Percentiles rank a stretch among this genome's conserved stretches.
Evolutionary conservation across 2,888 invertebrate genomes (phyloP).

Genomic region (Drosophila flavopinicola): DNA sequence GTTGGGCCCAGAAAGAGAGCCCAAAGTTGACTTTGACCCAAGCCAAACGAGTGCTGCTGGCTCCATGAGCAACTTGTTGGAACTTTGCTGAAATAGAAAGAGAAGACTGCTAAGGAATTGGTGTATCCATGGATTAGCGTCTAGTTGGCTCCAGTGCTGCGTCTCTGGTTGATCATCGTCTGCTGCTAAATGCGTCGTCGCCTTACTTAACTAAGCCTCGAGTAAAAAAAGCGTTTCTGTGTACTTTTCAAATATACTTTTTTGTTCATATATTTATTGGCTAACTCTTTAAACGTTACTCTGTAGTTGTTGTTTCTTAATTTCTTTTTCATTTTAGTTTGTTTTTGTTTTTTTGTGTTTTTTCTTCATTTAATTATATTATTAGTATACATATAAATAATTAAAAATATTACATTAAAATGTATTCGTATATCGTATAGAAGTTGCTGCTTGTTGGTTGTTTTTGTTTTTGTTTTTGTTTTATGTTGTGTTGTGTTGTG

Average conservation of each 20-base stretch:
- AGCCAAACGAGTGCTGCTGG: constrained; percentile 6
- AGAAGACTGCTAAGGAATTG: not conserved
- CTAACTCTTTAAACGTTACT: constrained; percentile 81
- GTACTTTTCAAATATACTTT: constrained; percentile 83
- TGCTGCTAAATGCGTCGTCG: constrained; percentile 34
- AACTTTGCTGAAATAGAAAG: constrained; percentile 29
- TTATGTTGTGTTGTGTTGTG: too few relatives aligned
- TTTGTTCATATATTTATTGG: constrained; percentile 83
- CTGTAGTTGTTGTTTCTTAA: constrained; percentile 68
- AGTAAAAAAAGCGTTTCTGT: constrained; percentile 60
- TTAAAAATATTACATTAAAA: constrained; percentile 84
- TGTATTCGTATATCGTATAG: constrained; percentile 83
- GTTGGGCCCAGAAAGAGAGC: not conserved
- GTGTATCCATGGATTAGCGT: constrained; percentile 6
- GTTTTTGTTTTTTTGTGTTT: constrained; percentile 57
- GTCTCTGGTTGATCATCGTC: not conserved
- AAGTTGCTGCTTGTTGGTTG: constrained; percentile 74
- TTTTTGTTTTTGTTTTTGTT: constrained; percentile 39
- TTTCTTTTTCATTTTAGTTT: constrained; percentile 35
- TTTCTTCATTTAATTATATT: constrained; percentile 65
- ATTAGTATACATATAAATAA: constrained; percentile 84
- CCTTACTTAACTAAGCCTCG: constrained; percentile 59
- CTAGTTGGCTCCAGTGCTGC: constrained; percentile 8
- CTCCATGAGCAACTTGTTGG: constrained; percentile 8
- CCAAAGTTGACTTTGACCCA: not conserved